phyloP scores from a whole-genome alignment of 1,140 invertebrate genomes.

The Mycetomoellerius zeteki region DNA sequence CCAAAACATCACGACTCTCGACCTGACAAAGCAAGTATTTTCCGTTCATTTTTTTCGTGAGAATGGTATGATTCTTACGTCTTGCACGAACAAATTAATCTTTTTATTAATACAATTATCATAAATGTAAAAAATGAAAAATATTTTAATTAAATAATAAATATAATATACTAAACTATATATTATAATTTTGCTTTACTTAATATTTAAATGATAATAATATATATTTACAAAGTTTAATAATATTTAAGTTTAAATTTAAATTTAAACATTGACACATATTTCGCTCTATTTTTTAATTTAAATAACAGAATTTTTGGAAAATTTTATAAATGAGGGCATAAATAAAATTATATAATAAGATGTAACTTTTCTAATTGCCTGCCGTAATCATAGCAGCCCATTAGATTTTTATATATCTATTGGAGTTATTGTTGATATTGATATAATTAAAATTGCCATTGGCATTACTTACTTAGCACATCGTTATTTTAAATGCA shows the following conservation, averaged over 20 bases:
- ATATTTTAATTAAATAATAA: background rate
- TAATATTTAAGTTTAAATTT: no score
- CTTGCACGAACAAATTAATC: background rate
- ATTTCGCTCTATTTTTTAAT: background rate
- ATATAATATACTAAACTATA: background rate
- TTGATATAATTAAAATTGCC: conserved; percentile 4
- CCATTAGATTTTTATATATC: background rate
- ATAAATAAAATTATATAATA: background rate
- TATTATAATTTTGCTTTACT: background rate
- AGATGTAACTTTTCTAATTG: no score
- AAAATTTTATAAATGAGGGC: background rate
- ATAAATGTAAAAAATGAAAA: background rate
- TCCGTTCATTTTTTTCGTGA: conserved; percentile 34
- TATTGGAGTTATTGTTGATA: background rate
- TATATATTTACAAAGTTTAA: background rate
- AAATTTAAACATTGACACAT: background rate
- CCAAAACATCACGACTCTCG: conserved; percentile 93
- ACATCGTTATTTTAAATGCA: background rate
- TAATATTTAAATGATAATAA: background rate
- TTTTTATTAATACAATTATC: background rate
- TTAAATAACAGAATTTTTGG: background rate
- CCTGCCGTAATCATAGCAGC: no score
- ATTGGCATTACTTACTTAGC: background rate
- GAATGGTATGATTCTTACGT: background rate
- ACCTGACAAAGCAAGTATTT: conserved; percentile 86